Evolutionary conservation across 2,113 vertebrate genomes (phyloP), one percentile per base, ranked within the genome.

Genomic region (Atherinomorus stipes): DNA sequence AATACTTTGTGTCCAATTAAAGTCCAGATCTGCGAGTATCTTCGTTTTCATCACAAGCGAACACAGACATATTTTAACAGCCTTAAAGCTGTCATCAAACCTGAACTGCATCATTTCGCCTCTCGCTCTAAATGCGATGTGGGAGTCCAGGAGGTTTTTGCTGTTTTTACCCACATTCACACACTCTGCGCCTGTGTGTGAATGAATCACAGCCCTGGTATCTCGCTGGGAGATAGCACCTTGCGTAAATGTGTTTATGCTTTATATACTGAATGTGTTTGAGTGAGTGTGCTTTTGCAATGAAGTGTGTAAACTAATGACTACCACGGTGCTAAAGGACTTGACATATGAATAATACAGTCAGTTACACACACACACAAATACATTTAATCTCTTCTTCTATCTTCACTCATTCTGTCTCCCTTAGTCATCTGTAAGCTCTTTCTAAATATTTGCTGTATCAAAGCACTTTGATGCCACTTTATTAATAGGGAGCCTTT

Each of bases 401-500:
- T 11, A 40, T 60, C 40, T 42, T 2, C 21, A 51, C 6, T 56
- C 34, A 49, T 58, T 73, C 44, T 28, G 52, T 56, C 62, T 11
- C 47, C 52, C 62, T 19, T 75, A 45, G 12, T 26, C 25, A 12
- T 10, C 3, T 57, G 25, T n/a, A 18, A 47, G 18, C 44, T 44
- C 42, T n/a, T n/a, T 61, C 16, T 70, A 62, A 84, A 82, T 62
- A 73, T 75, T 58, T 88, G 80, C 52, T 74, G 67, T 52, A 79
- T 80, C 89, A 80, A 76, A 75, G 76, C 60, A 71, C 78, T 86
- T 71, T 67, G 65, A 81, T 77, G 59, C 50, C 84, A 70, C 71
- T 87, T 84, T 76, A 72, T 86, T 85, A 88, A 90, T 69, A 67
- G 75, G 72, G 13, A 72, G 38, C 52, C 56, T 69, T 80, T n/a